Evolutionary conservation across 1,140 invertebrate species (phyloP).

Genomic region (Aphelenchoides besseyi): DNA sequence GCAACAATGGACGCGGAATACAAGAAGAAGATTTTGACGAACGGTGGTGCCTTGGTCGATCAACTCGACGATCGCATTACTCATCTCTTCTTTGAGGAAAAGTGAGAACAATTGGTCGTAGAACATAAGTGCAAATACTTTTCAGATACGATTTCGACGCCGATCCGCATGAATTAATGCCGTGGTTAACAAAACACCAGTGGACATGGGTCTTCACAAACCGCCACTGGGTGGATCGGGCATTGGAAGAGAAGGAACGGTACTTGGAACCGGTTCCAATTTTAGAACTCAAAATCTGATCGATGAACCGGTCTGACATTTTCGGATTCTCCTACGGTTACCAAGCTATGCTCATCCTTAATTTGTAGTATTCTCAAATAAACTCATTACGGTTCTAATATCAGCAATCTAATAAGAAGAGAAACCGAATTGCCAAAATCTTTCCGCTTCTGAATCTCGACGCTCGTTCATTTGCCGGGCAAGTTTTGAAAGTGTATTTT

Average conservation of each 20-base stretch:
- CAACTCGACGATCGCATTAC: conserved; percentile 27
- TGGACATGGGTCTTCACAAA: conserved; percentile 35
- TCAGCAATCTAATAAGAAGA: no score
- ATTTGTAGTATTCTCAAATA: no score
- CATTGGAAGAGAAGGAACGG: conserved; percentile 38
- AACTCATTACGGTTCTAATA: no score
- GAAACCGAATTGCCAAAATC: no score
- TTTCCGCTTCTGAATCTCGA: no score
- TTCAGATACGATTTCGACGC: conserved; percentile 37
- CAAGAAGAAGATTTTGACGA: conserved; percentile 33
- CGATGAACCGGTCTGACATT: no score
- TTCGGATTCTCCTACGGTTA: no score
- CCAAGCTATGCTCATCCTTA: no score
- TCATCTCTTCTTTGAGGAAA: conserved; percentile 37
- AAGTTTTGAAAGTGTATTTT: no score
- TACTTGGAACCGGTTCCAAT: conserved; percentile 15
- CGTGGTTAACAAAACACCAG: neutral
- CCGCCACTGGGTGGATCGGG: conserved; percentile 38
- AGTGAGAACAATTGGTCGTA: conserved; percentile 25
- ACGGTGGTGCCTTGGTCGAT: conserved; percentile 22
- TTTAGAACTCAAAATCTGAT: neutral
- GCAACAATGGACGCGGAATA: conserved; percentile 3
- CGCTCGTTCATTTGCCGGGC: no score
- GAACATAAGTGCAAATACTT: conserved; percentile 15
- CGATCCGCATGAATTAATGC: conserved; percentile 23